Evolutionary conservation across 2,113 vertebrate genomes (phyloP).

Genomic region (Lethenteron reissneri): DNA sequence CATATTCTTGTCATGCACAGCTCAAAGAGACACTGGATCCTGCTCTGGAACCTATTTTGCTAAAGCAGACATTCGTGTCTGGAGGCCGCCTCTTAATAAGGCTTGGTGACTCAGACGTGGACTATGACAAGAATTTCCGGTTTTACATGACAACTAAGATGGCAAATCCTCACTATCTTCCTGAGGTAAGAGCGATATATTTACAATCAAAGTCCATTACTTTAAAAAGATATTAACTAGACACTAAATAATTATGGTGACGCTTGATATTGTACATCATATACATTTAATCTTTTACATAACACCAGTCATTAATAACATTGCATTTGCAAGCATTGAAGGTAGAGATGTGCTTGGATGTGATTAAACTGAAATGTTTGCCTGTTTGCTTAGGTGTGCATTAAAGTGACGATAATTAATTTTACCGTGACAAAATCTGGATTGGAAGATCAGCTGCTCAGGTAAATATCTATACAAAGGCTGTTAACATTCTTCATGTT

Average conservation of each 20-base stretch:
- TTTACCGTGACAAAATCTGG: conserved; percentile 60
- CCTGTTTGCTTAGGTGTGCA: conserved; percentile 38
- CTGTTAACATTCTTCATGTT: too few species aligned
- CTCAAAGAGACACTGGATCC: conserved; percentile 47
- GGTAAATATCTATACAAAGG: conserved; percentile 19
- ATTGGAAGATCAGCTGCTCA: conserved; percentile 52
- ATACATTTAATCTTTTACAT: too few species aligned
- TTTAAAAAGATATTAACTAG: too few species aligned
- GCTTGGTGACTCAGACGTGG: conserved; percentile 51
- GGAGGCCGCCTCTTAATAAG: conserved; percentile 41
- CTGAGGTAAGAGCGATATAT: conserved; percentile 29
- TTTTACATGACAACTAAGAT: conserved; percentile 71
- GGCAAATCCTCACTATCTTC: conserved; percentile 61
- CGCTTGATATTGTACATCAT: too few species aligned
- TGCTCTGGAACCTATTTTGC: conserved; percentile 40
- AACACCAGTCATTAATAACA: too few species aligned
- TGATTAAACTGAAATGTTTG: conserved; percentile 8
- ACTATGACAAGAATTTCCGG: conserved; percentile 47
- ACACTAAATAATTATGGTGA: too few species aligned
- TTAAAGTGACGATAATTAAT: conserved; percentile 69
- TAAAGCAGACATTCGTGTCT: conserved; percentile 47
- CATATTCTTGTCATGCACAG: conserved; percentile 19
- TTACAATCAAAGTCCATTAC: too few species aligned
- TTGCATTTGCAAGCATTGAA: too few species aligned
- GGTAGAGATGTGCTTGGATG: too few species aligned